phyloP scores from a whole-genome alignment of 2,797 vertebrate genomes.

The Karalla daura region DNA sequence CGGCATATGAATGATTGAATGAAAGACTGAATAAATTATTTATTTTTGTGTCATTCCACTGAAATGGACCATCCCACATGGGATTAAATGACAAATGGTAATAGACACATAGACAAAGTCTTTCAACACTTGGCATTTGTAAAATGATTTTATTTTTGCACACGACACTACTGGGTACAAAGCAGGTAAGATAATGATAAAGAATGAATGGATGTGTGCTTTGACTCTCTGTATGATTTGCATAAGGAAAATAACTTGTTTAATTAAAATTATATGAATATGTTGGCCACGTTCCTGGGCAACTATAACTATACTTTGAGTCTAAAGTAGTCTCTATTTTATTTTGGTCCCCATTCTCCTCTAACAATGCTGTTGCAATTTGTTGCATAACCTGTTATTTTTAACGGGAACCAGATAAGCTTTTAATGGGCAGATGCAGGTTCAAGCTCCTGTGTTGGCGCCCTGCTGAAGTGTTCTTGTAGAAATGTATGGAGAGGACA shows the following conservation, averaged over 20 bases:
- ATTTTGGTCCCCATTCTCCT: neutral
- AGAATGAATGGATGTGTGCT: no score
- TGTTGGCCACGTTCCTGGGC: no score
- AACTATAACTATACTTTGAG: no score
- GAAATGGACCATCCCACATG: slow-evolving; percentile 15
- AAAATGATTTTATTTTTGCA: no score
- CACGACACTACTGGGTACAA: no score
- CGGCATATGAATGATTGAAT: slow-evolving; percentile 23
- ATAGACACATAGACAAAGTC: slow-evolving; percentile 5
- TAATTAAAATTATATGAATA: no score
- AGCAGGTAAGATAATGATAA: no score
- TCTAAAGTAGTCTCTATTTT: neutral
- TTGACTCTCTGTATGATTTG: no score
- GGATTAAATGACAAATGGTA: slow-evolving; percentile 22
- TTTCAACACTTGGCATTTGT: neutral
- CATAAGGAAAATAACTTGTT: no score
- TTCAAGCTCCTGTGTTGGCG: slow-evolving; percentile 14
- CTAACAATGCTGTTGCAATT: neutral
- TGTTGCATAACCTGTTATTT: slow-evolving; percentile 2
- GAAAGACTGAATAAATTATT: slow-evolving; percentile 16
- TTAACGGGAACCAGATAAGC: slow-evolving; percentile 15
- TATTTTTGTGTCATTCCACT: slow-evolving; percentile 24
- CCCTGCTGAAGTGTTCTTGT: slow-evolving; percentile 39
- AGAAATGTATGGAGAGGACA: slow-evolving; percentile 16
- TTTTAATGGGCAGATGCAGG: slow-evolving; percentile 4